These are phyloP conservation scores for Ophonus ardosiacus DNA, from an alignment of 2,888 invertebrate species.

Conservation along the genomic window DNA sequence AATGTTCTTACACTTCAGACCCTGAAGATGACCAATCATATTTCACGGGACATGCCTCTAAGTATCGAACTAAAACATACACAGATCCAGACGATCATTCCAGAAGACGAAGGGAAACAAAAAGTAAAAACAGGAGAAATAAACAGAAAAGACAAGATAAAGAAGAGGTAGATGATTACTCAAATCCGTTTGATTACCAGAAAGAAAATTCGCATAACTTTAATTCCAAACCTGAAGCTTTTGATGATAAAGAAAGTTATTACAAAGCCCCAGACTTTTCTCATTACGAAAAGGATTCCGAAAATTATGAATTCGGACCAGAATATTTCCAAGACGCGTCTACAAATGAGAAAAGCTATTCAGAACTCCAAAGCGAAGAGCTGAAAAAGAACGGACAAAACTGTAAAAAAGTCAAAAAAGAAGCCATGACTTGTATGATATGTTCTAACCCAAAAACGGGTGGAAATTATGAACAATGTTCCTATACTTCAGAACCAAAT, in stretches of 20 bases:
- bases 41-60: constrained; percentile 72
- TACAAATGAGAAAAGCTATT: constrained; percentile 79
- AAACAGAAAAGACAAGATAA: constrained; percentile 61
- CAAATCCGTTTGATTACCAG: constrained; percentile 78
- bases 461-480: constrained; percentile 88
- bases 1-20: constrained; percentile 79
- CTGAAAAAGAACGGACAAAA: constrained; percentile 81
- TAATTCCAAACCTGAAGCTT: constrained; percentile 77
- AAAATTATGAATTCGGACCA: constrained; percentile 76
- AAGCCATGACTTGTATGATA: constrained; percentile 84
- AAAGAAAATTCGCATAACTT: constrained; percentile 74
- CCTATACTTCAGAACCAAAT: constrained; percentile 85
- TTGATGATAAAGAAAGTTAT: constrained; percentile 73
- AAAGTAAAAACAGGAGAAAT: constrained; percentile 72
- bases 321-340: constrained; percentile 76
- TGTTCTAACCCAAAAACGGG: constrained; percentile 87
- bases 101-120: constrained; percentile 73
- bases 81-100: constrained; percentile 67
- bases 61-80: constrained; percentile 70
- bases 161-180: constrained; percentile 74
- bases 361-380: constrained; percentile 81
- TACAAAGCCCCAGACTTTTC: constrained; percentile 74
- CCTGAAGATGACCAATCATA: constrained; percentile 74
- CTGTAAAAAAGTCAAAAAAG: constrained; percentile 82
- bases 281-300: constrained; percentile 74